phyloP scores from a whole-genome alignment of 2,113 vertebrate genomes.

The Oophaga pumilio region DNA sequence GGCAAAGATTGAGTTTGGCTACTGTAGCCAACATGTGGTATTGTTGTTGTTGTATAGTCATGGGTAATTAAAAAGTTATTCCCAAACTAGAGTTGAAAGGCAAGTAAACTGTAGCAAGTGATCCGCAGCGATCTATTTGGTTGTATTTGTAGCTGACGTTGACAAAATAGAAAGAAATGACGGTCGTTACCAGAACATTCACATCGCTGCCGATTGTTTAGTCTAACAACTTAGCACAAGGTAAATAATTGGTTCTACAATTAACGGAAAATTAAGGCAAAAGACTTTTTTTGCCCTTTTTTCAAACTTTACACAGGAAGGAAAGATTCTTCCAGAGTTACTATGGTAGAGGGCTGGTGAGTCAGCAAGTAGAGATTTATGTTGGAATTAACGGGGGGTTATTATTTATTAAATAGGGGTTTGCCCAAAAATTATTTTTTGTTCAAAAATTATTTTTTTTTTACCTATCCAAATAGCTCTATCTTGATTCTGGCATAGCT shows the following conservation, averaged over 20 bases:
- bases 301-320: neutral
- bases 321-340: neutral
- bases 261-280: constrained; percentile 11
- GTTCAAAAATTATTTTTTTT: too few species aligned
- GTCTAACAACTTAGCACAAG: constrained; percentile 17
- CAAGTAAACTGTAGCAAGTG: neutral
- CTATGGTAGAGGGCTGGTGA: neutral
- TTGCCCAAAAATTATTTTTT: too few species aligned
- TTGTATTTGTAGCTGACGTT: constrained; percentile 28
- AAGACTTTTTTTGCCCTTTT: neutral
- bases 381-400: neutral
- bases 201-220: constrained; percentile 1
- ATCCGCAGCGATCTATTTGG: neutral
- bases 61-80: neutral
- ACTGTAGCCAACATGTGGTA: constrained; percentile 4
- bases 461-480: too few species aligned
- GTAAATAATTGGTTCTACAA: neutral
- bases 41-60: too few species aligned
- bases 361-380: neutral
- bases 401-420: too few species aligned
- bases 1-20: neutral
- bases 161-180: constrained; percentile 32
- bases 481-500: too few species aligned
- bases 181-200: constrained; percentile 7
- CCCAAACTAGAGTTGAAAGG: neutral